phyloP scores from a whole-genome alignment of 2,888 invertebrate species.

The Stegophylla sp. region DNA sequence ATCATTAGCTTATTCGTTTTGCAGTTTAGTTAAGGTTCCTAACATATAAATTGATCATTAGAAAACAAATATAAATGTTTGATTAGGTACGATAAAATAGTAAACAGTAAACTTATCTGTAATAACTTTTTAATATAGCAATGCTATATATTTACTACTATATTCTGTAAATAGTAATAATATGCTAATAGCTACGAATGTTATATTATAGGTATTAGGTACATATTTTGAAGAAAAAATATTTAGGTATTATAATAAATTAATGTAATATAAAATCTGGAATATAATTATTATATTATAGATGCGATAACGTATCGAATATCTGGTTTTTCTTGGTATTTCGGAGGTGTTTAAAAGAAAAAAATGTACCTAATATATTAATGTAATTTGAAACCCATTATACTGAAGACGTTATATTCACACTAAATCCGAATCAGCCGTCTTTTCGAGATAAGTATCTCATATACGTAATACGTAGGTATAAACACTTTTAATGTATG shows the following conservation, averaged over 20 bases:
- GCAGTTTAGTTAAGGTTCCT: too few relatives aligned
- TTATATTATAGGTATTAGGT: too few relatives aligned
- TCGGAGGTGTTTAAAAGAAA: conserved; percentile 15
- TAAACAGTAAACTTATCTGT: too few relatives aligned
- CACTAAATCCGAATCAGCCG: conserved; percentile 2
- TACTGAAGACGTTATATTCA: not conserved
- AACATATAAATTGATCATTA: too few relatives aligned
- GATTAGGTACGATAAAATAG: too few relatives aligned
- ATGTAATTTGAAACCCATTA: conserved; percentile 36
- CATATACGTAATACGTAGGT: not conserved
- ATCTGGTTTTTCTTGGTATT: conserved; percentile 20
- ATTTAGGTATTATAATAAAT: not conserved
- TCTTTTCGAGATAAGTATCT: conserved; percentile 20
- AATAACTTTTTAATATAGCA: too few relatives aligned
- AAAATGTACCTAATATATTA: conserved; percentile 14
- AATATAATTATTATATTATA: conserved; percentile 10
- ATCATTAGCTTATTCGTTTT: too few relatives aligned
- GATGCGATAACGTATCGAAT: not conserved
- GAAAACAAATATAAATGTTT: too few relatives aligned
- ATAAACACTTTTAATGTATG: not conserved
- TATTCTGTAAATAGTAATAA: too few relatives aligned
- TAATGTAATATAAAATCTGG: not conserved
- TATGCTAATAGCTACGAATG: too few relatives aligned
- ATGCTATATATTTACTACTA: too few relatives aligned
- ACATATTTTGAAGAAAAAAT: not conserved